These are phyloP conservation scores for Lagocephalus sceleratus DNA, from an alignment of 2,797 vertebrate genomes.

Conservation along the genomic window DNA sequence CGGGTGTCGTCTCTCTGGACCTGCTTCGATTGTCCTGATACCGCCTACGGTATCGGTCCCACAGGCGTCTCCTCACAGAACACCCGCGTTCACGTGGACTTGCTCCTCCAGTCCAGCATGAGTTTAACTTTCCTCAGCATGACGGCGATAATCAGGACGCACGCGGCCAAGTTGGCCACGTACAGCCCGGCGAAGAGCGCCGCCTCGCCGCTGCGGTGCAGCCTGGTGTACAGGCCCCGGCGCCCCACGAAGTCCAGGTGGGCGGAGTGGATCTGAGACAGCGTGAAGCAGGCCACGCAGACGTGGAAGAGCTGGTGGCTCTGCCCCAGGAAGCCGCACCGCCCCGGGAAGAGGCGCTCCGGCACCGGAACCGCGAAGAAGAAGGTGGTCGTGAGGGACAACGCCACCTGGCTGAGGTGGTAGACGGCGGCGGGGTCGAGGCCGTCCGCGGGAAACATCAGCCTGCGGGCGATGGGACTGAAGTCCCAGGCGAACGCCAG, in stretches of 20 bases:
- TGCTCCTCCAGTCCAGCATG: slow-evolving; percentile 65
- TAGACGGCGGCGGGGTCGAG: slow-evolving; percentile 48
- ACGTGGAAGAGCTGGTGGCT: slow-evolving; percentile 90
- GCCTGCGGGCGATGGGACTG: slow-evolving; percentile 82
- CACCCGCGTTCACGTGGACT: slow-evolving; percentile 42
- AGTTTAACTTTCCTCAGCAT: slow-evolving; percentile 76
- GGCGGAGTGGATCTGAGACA: slow-evolving; percentile 87
- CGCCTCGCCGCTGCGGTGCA: slow-evolving; percentile 71
- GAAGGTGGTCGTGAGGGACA: slow-evolving; percentile 81
- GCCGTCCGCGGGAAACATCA: slow-evolving; percentile 32
- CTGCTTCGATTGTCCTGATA: too few relatives aligned
- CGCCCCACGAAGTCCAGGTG: slow-evolving; percentile 80
- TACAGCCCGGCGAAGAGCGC: slow-evolving; percentile 74
- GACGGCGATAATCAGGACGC: slow-evolving; percentile 66
- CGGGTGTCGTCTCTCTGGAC: too few relatives aligned
- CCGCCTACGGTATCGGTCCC: too few relatives aligned
- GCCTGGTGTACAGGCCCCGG: slow-evolving; percentile 71
- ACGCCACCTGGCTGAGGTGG: slow-evolving; percentile 76
- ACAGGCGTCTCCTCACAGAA: too few relatives aligned
- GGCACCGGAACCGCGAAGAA: slow-evolving; percentile 86
- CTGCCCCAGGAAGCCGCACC: slow-evolving; percentile 85
- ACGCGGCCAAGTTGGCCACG: slow-evolving; percentile 62
- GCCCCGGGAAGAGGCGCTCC: slow-evolving; percentile 83
- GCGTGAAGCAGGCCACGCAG: slow-evolving; percentile 83
- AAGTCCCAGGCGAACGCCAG: slow-evolving; percentile 86